Evolutionary conservation across 2,888 invertebrate genomes (phyloP).

Genomic region (Trissolcus brochymenae): DNA sequence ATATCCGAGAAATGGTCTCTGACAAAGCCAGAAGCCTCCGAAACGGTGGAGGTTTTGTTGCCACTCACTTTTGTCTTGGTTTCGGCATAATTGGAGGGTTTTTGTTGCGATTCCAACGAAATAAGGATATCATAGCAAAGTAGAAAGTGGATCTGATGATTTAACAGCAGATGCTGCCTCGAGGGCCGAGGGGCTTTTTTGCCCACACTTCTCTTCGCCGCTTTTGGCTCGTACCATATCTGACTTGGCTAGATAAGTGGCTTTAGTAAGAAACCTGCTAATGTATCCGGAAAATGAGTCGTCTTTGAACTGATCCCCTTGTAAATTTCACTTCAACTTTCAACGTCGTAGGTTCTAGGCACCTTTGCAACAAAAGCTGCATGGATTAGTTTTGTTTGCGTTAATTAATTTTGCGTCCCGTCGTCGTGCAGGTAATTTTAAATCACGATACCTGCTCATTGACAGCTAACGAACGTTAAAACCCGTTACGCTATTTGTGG

Average conservation of each 20-base stretch:
- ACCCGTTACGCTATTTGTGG: no score
- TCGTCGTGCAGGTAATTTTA: no score
- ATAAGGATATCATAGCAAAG: constrained; percentile 38
- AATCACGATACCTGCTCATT: no score
- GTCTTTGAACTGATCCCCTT: constrained; percentile 8
- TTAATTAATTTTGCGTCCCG: no score
- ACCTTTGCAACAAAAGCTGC: no score
- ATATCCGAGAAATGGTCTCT: constrained; percentile 3
- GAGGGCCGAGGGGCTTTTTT: constrained; percentile 23
- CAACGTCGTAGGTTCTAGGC: no score
- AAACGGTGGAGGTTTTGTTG: background rate
- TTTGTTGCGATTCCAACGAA: constrained; percentile 30
- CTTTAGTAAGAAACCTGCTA: constrained; percentile 41
- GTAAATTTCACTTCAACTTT: background rate
- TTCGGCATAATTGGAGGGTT: constrained; percentile 29
- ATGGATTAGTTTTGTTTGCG: no score
- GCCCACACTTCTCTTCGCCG: constrained; percentile 33
- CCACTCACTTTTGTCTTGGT: constrained; percentile 13
- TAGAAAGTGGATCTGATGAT: constrained; percentile 50
- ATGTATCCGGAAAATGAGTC: constrained; percentile 47
- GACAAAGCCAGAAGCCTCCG: constrained; percentile 22
- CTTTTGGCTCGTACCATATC: constrained; percentile 18
- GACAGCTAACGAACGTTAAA: background rate
- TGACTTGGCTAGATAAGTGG: constrained; percentile 45
- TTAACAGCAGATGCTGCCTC: constrained; percentile 38